Evolutionary conservation across 2,113 vertebrate genomes (phyloP).

Genomic region (Pseudolaguvia tuberculata): DNA sequence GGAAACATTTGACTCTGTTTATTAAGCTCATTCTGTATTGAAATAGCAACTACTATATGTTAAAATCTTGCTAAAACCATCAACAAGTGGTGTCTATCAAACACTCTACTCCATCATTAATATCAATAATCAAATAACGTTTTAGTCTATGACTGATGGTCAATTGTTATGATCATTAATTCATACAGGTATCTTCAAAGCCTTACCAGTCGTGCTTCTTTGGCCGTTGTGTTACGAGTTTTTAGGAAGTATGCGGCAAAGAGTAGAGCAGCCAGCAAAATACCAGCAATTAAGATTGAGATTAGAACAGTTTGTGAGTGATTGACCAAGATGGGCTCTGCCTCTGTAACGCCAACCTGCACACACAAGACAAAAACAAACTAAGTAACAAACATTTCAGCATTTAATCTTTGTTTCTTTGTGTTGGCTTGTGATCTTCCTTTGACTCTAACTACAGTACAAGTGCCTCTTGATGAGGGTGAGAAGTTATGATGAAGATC

Average conservation of each 20-base stretch:
- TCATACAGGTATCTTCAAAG: not conserved
- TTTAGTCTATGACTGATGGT: too few species aligned
- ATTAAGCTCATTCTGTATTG: too few species aligned
- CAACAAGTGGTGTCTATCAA: not conserved
- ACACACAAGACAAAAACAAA: not conserved
- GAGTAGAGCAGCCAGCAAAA: conserved; percentile 79
- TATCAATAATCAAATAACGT: too few species aligned
- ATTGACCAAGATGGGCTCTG: conserved; percentile 57
- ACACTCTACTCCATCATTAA: not conserved
- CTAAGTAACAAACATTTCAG: not conserved
- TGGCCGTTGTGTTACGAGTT: conserved; percentile 76
- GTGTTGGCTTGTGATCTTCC: not conserved
- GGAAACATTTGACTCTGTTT: not conserved
- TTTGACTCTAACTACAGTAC: not conserved
- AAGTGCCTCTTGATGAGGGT: not conserved
- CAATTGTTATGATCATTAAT: too few species aligned
- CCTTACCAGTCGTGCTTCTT: conserved; percentile 86
- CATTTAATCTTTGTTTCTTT: not conserved
- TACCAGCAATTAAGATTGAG: conserved; percentile 79
- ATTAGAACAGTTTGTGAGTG: conserved; percentile 80
- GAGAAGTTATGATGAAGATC: not conserved
- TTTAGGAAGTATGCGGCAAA: conserved; percentile 78
- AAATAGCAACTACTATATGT: too few species aligned
- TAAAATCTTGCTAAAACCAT: too few species aligned
- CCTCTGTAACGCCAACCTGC: conserved; percentile 62